phyloP scores from a whole-genome alignment of 2,797 vertebrate genomes.

The Cyprinodon diabolis region DNA sequence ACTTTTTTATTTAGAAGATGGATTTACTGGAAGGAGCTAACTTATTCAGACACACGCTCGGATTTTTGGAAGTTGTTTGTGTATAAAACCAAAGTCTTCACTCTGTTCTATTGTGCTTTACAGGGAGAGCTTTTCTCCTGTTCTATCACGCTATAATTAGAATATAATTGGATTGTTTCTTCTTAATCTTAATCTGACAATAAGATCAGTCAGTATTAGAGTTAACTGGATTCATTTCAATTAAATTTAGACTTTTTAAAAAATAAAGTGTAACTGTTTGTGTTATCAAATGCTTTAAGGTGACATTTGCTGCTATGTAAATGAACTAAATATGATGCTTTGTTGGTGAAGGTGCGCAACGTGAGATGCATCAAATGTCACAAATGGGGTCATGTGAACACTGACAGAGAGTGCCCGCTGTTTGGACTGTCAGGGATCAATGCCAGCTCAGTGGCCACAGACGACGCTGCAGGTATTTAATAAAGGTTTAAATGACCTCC shows the following conservation, averaged over 20 bases:
- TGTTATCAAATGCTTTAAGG: neutral
- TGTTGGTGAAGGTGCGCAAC: constrained; percentile 90
- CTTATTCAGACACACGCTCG: neutral
- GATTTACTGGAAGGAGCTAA: neutral
- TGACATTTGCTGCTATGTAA: neutral
- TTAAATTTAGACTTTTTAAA: neutral
- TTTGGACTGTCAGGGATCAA: constrained; percentile 98
- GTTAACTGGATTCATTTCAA: neutral
- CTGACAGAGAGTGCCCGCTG: constrained; percentile 96
- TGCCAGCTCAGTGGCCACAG: constrained; percentile 89
- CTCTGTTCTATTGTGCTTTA: neutral
- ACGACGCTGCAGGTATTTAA: constrained; percentile 87
- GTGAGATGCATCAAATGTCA: constrained; percentile 99
- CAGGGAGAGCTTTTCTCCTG: neutral
- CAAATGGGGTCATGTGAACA: constrained; percentile 99
- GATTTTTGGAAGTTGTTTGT: neutral
- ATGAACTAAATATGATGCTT: neutral
- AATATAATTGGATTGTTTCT: neutral
- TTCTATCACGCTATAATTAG: neutral
- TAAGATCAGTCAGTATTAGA: neutral
- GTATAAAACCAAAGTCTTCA: neutral
- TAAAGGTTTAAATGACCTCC: neutral
- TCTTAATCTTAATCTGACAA: neutral
- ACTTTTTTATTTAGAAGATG: neutral
- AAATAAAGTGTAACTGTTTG: too few species aligned